Evolutionary conservation across 2,113 vertebrate genomes (phyloP).

Genomic region (Melanotaenia duboulayi): DNA sequence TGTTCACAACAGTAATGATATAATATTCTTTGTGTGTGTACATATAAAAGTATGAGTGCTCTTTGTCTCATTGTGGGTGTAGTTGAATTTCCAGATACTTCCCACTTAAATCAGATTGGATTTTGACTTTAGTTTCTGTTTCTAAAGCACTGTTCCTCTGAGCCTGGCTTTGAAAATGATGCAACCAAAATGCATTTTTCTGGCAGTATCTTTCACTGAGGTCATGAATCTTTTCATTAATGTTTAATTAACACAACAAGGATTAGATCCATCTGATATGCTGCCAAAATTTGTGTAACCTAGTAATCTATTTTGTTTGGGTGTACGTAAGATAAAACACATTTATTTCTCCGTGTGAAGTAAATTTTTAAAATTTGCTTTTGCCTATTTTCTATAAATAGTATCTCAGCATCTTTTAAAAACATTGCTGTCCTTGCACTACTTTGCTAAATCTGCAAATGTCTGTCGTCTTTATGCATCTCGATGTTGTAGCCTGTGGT

Average conservation of each 20-base stretch:
- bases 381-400: conserved; percentile 2
- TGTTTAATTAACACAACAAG: conserved; percentile 72
- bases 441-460: conserved; percentile 54
- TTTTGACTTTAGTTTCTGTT: conserved; percentile 26
- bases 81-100: conserved; percentile 34
- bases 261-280: conserved; percentile 40
- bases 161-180: conserved; percentile 26
- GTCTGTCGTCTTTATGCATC: conserved; percentile 56
- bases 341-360: conserved; percentile 34
- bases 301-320: background rate
- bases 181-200: conserved; percentile 34
- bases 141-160: background rate
- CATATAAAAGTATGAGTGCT: background rate
- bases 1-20: background rate
- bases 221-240: conserved; percentile 59
- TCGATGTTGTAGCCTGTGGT: conserved; percentile 54
- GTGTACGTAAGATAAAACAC: conserved; percentile 1
- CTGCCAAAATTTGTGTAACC: background rate
- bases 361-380: conserved; percentile 5
- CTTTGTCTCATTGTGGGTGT: conserved; percentile 4
- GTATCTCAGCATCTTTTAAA: conserved; percentile 17
- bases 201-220: conserved; percentile 34
- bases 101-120: conserved; percentile 36
- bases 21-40: background rate
- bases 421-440: conserved; percentile 1